Base-by-base conservation (phyloP, 2,113 vertebrate genomes). In the Micronycteris hirsuta region DNA sequence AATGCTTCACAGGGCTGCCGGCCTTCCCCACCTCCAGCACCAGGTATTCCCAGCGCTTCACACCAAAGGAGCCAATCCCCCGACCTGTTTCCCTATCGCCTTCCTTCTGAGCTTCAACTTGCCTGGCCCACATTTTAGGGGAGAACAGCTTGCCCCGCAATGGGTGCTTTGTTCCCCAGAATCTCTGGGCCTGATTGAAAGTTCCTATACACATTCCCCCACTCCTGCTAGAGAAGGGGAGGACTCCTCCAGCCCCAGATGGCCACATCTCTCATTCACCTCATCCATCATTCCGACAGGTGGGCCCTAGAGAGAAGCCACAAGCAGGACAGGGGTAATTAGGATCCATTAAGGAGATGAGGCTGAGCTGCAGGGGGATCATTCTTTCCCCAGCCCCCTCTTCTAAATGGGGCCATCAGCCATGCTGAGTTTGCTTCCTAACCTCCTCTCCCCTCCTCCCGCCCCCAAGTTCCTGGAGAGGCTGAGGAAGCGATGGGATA, bases 261-360 rank as follows among this genome's bases (percentile, higher is more conserved):
- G 95, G 90, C 77, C 78, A 74, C 77, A 81, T 67, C 82, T 88
- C 52, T 87, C 85, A 54, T n/a, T 89, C 83, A 86, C 88, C 78
- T 97, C 95, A 97, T 98, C 94, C 78, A 81, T 97, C 97, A 98
- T 89, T 94, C 22, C 2, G 91, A 96, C 73, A 97, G 91, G 91
- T 96, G 73, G 96, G 86, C 95, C 94, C 97, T 58, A 58, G 96
- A 97, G 97, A 92, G 77, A 88, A 97, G 77, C 93, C 92, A 94
- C 81, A 88, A 88, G 88, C 88, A 38, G 94, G 96, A 94, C 85
- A 86, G 84, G 92, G 91, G 78, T 97, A 97, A 98, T 98, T 97
- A 98, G 97, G 93, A 94, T 86, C 97, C 97, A 98, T 98, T 98
- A 98, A 97, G 93, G 86, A 97, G 88, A 97, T 93, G 96, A 96